Evolutionary conservation across 92 coral and sea anemone genomes (phyloP).

Genomic region (Parazoanthus atlanticus): DNA sequence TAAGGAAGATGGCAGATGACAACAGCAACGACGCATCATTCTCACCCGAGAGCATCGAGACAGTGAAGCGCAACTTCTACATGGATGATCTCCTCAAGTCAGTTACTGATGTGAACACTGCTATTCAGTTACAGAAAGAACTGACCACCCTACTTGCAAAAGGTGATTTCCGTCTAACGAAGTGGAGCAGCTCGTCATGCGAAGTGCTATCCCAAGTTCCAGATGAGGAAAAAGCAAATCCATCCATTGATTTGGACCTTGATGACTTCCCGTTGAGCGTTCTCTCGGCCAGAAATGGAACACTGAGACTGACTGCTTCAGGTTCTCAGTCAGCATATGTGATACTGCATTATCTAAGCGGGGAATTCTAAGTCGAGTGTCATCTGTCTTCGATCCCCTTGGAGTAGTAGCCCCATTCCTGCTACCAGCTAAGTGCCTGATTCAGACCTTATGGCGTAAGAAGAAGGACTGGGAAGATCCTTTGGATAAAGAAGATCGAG

Average conservation of each 20-base stretch:
- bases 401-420: conserved; percentile 58
- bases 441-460: conserved; percentile 54
- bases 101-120: conserved; percentile 49
- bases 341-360: conserved; percentile 47
- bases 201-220: conserved; percentile 49
- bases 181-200: conserved; percentile 61
- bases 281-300: conserved; percentile 59
- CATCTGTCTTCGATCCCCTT: conserved; percentile 59
- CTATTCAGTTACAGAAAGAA: conserved; percentile 52
- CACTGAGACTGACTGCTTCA: conserved; percentile 66
- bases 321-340: conserved; percentile 39
- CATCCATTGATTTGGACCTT: conserved; percentile 32
- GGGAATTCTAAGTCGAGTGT: conserved; percentile 47
- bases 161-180: conserved; percentile 54
- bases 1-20: conserved; percentile 67
- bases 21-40: conserved; percentile 45
- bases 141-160: conserved; percentile 53
- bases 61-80: conserved; percentile 58
- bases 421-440: conserved; percentile 49
- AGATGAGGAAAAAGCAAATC: conserved; percentile 41
- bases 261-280: conserved; percentile 57
- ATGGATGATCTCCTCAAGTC: conserved; percentile 66
- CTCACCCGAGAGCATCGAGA: conserved; percentile 47
- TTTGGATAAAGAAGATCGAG: conserved; percentile 47
- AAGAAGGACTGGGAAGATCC: conserved; percentile 63